Percentiles rank a stretch among this genome's conserved stretches.
Evolutionary conservation across 2,797 vertebrate species (phyloP).

Genomic region (Muscicapa striata): DNA sequence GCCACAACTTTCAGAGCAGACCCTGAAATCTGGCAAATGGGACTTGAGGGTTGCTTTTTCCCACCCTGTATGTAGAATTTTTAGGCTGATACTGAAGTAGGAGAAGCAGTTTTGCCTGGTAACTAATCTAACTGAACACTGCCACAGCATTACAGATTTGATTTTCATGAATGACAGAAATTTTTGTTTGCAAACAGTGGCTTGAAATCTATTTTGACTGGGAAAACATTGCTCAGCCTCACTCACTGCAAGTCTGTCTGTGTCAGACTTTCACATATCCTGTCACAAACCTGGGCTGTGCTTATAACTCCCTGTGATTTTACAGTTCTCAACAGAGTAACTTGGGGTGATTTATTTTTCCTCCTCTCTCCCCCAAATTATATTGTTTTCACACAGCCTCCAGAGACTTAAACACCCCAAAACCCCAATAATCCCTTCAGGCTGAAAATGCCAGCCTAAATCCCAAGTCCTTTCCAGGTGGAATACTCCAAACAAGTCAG

Average conservation of each 20-base stretch:
- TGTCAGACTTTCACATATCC: not conserved
- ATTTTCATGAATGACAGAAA: not conserved
- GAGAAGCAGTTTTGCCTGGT: not conserved
- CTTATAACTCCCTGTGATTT: not conserved
- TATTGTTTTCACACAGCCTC: not conserved
- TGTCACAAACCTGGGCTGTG: not conserved
- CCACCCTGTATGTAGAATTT: fast-evolving
- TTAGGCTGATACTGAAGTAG: not conserved
- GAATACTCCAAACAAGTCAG: not conserved
- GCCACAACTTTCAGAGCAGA: not conserved
- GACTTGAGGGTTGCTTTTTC: fast-evolving
- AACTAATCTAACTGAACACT: not conserved
- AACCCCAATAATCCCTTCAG: not conserved
- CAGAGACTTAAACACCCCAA: not conserved
- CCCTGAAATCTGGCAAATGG: not conserved
- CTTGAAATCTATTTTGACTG: not conserved
- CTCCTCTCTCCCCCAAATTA: not conserved
- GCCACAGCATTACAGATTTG: not conserved
- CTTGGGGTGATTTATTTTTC: not conserved
- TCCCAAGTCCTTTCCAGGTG: not conserved
- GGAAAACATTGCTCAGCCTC: not conserved
- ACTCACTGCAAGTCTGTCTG: not conserved
- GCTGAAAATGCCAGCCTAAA: not conserved
- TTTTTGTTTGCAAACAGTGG: not conserved
- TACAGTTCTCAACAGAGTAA: not conserved